phyloP scores from a whole-genome alignment of 2,113 vertebrate species.

The Neomonachus schauinslandi region DNA sequence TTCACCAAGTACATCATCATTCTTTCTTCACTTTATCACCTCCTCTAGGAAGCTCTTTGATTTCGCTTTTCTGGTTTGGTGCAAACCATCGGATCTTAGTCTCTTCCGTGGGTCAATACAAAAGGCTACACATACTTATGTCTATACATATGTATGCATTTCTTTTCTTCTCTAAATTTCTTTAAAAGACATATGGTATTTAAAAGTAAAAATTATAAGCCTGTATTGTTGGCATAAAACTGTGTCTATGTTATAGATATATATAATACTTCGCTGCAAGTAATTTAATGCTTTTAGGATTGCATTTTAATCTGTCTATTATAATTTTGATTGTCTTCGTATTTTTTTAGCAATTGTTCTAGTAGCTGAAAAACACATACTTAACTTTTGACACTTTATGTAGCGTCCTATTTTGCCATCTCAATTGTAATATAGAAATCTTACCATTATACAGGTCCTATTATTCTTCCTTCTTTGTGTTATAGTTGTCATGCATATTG shows the following conservation, averaged over 20 bases:
- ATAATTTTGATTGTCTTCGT: background rate
- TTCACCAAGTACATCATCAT: background rate
- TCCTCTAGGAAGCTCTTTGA: background rate
- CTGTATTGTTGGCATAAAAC: background rate
- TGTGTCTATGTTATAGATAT: background rate
- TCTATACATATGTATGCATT: background rate
- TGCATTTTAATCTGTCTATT: background rate
- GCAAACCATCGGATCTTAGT: background rate
- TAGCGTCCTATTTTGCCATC: slow-evolving; percentile 3
- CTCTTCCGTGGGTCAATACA: background rate
- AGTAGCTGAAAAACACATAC: background rate
- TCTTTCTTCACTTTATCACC: background rate
- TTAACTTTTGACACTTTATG: background rate
- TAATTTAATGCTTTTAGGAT: background rate
- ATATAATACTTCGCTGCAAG: background rate
- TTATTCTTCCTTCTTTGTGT: background rate
- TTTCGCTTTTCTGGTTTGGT: background rate
- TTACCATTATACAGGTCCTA: background rate
- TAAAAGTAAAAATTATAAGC: slow-evolving; percentile 23
- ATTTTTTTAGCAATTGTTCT: background rate
- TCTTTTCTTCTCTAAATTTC: background rate
- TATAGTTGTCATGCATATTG: background rate
- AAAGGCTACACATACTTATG: background rate
- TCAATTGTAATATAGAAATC: background rate
- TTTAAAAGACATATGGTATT: background rate